Evolutionary conservation across 2,888 invertebrate genomes (phyloP).

Genomic region (Conistra vaccinii): DNA sequence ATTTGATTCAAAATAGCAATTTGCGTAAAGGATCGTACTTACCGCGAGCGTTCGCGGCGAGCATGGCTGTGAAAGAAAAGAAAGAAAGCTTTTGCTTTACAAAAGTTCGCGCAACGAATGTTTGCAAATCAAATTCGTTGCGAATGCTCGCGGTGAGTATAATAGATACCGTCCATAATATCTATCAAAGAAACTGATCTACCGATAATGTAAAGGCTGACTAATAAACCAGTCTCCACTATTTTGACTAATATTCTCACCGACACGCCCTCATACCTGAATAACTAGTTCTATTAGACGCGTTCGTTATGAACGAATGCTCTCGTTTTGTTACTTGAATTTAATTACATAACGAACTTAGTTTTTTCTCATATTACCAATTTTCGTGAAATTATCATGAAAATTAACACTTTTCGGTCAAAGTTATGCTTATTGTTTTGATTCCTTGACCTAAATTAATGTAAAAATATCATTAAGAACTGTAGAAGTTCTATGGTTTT

Average conservation of each 20-base stretch:
- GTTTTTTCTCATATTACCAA: neutral
- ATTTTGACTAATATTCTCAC: slow-evolving; percentile 23
- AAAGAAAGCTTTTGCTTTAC: no score
- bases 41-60: no score
- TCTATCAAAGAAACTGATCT: slow-evolving; percentile 7
- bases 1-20: no score
- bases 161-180: neutral
- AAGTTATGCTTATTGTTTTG: neutral
- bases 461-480: neutral
- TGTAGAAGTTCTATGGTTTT: neutral
- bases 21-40: neutral
- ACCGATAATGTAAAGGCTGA: neutral
- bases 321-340: neutral
- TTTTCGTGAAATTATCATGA: neutral
- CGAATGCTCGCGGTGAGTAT: neutral
- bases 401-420: neutral
- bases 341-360: neutral
- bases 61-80: no score
- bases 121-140: neutral
- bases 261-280: slow-evolving; percentile 14
- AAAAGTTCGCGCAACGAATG: neutral
- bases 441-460: neutral
- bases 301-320: slow-evolving; percentile 13
- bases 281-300: slow-evolving; percentile 25
- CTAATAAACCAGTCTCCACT: slow-evolving; percentile 3